phyloP scores from a whole-genome alignment of 2,113 vertebrate species.

The Gnathonemus longibarbis region DNA sequence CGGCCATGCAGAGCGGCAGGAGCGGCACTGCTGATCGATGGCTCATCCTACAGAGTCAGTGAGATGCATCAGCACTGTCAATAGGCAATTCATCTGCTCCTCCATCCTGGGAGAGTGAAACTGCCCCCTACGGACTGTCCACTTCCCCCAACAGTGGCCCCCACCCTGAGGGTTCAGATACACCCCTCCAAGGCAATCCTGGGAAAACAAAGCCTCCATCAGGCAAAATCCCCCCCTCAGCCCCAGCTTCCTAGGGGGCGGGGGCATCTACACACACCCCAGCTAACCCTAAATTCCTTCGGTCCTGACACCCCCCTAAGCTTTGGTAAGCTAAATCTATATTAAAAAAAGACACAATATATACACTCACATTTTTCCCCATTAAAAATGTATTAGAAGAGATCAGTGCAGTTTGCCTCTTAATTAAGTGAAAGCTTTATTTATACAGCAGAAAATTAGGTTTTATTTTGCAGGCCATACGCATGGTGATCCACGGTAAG shows the following conservation, averaged over 20 bases:
- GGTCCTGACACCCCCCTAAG: neutral
- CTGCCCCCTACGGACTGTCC: slow-evolving; percentile 39
- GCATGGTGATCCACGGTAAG: neutral
- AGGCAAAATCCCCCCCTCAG: neutral
- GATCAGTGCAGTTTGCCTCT: neutral
- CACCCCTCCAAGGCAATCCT: neutral
- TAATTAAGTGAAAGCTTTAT: neutral
- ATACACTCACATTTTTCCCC: neutral
- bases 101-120: slow-evolving; percentile 61
- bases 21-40: slow-evolving; percentile 75
- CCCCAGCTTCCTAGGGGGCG: neutral
- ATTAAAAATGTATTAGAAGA: neutral
- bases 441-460: neutral
- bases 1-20: slow-evolving; percentile 54
- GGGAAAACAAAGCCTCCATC: neutral
- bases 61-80: slow-evolving; percentile 76
- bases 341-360: neutral
- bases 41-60: slow-evolving; percentile 86
- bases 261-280: neutral
- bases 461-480: neutral
- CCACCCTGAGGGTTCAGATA: neutral
- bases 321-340: neutral
- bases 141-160: slow-evolving; percentile 14
- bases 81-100: slow-evolving; percentile 76
- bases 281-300: neutral